Evolutionary conservation across 1,140 invertebrate genomes (phyloP), one percentile per base, ranked within the genome.

Genomic region (Drosophila sechellia): DNA sequence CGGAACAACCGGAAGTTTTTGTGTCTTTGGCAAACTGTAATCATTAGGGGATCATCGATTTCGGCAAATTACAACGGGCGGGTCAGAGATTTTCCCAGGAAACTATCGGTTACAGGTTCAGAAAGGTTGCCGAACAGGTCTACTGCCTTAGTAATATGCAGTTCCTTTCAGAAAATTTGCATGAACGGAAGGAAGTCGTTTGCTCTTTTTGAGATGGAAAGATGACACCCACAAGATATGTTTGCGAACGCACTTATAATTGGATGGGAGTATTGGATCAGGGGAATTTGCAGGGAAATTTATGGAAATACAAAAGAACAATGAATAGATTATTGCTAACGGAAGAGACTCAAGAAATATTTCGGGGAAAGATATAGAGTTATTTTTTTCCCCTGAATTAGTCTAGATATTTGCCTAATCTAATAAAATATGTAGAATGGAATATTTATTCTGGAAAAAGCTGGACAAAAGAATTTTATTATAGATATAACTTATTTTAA

Each of bases 1-100:
- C n/a, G n/a, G n/a, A n/a, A n/a, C n/a, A 46, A 68, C 81, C 81
- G 81, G 81, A 85, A 85, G 83, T 81, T 65, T 86, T 80, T 78
- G 77, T 75, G 74, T 78, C 74, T 78, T 78, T 86, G 76, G 69
- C 84, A 77, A 73, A 60, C 31, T 68, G 42, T 56, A 85, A 84
- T 80, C 77, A 74, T 60, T 49, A 76, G 31, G 66, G 81, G 78
- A 81, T 85, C 77, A 86, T 37, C 59, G 78, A 81, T 89, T 66
- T 72, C 42, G 48, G 68, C 68, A 85, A 86, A 85, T 85, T 85
- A 80, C 64, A 74, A 64, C 68, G 34, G 77, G 65, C 80, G 71
- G 80, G 65, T 43, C 43, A 73, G 10, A 37, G 43, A 50, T 31
- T 58, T 66, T 39, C 49, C 39, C 37, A 77, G 40, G 69, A 61